Base-by-base conservation (phyloP, 2,888 invertebrate genomes). In the Agriotes lineatus region DNA sequence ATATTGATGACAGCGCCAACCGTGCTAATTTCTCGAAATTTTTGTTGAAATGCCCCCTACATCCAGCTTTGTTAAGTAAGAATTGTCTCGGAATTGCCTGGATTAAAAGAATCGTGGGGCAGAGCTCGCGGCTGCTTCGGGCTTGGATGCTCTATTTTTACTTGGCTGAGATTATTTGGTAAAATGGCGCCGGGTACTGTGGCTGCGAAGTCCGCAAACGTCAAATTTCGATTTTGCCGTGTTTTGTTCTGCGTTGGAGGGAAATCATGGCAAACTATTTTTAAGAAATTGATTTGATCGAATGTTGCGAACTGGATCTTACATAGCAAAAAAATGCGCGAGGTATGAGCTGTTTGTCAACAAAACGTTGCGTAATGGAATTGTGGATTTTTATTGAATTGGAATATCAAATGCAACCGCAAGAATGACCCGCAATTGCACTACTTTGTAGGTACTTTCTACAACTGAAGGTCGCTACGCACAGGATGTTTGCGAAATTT, bases 1-100 rank as follows among this genome's bases (percentile, higher is more conserved):
- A 87, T 87, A 85, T 87, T 88, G 88, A 88, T 88, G 88, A 86
- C 89, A 89, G 89, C 89, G 89, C 89, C 88, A 87, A 86, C 88
- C 84, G 88, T 89, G 89, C 88, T 88, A 87, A 89, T 88, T 88
- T 87, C 85, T 83, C 84, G 88, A 87, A 88, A 88, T 88, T 88
- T 89, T 87, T 86, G 87, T 86, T 85, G 86, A 83, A 88, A 89
- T 89, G 89, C 89, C 89, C 89, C 89, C 89, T 89, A 85, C 83
- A 83, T 82, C 81, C 76, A 76, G 76, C 75, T 79, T 76, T 73
- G 77, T 79, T 79, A 82, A 82, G 81, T 81, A 81, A 71, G 85
- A 86, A 85, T 86, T 85, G 83, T 84, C 73, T 87, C 84, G 57
- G 85, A 85, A 19, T 56, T 83, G 42, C 75, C 82, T 67, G 56